Percentiles rank a stretch among this genome's conserved stretches.
These are phyloP conservation scores for Ferdinandea cuprea DNA, from an alignment of 2,888 invertebrate genomes.

Conservation along the genomic window DNA sequence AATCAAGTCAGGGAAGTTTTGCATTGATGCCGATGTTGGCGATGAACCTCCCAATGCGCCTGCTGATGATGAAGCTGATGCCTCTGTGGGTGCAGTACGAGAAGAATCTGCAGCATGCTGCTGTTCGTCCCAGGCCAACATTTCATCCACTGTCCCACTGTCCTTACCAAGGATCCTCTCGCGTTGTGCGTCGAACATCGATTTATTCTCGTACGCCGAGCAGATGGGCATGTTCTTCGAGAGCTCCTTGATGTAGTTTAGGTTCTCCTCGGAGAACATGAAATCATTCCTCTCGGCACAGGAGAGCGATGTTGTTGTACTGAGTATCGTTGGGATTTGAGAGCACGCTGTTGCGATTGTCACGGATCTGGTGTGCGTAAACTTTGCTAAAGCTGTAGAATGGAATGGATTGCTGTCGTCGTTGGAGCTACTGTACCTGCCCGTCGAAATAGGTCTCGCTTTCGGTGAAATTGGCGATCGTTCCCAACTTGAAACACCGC, in stretches of 20 bases:
- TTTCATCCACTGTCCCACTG: conserved; percentile 78
- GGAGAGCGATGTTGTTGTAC: conserved; percentile 69
- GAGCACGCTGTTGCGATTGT: conserved; percentile 55
- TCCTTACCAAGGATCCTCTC: conserved; percentile 74
- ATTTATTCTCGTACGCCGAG: conserved; percentile 82
- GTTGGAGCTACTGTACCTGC: conserved; percentile 1
- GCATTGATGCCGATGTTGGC: conserved; percentile 56
- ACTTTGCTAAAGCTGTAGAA: conserved; percentile 42
- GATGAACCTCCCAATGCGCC: conserved; percentile 11
- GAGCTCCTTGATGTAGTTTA: conserved; percentile 82
- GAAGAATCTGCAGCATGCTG: conserved; percentile 79
- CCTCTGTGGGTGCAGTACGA: conserved; percentile 41
- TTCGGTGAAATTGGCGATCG: conserved; percentile 91
- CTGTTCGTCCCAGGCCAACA: conserved; percentile 79
- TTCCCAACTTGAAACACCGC: conserved; percentile 93
- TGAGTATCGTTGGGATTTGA: conserved; percentile 59
- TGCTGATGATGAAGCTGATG: not conserved
- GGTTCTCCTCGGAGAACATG: conserved; percentile 81
- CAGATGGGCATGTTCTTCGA: conserved; percentile 83
- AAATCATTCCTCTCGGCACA: conserved; percentile 77
- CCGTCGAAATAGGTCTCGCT: conserved; percentile 13
- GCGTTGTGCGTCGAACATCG: conserved; percentile 80
- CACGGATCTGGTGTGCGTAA: conserved; percentile 46
- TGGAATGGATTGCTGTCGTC: conserved; percentile 55
- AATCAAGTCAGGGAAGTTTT: conserved; percentile 62